phyloP scores from a whole-genome alignment of 2,797 vertebrate species.

The Lepilemur ruficaudatus region DNA sequence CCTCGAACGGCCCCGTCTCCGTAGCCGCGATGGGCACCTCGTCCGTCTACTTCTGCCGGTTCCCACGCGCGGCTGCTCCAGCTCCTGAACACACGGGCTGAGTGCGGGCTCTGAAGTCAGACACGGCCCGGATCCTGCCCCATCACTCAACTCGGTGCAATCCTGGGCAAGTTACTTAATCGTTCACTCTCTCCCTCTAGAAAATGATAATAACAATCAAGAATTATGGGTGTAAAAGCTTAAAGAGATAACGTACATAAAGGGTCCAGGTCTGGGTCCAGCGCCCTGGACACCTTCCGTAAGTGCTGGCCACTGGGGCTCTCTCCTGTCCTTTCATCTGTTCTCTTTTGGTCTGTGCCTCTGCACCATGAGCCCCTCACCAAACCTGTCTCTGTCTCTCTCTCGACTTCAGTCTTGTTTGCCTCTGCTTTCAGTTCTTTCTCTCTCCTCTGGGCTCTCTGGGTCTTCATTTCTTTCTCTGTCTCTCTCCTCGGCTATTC shows the following conservation, averaged over 20 bases:
- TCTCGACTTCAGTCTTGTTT: not conserved
- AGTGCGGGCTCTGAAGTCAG: not conserved
- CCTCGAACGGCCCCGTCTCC: not conserved
- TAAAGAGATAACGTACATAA: not conserved
- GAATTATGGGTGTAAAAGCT: not conserved
- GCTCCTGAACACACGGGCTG: too few species aligned
- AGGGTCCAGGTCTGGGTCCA: rapidly evolving
- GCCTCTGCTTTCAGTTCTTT: not conserved
- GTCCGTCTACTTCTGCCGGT: not conserved
- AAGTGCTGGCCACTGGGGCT: not conserved
- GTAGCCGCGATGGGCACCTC: rapidly evolving
- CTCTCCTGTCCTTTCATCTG: not conserved
- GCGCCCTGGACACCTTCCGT: not conserved
- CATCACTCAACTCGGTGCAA: rapidly evolving
- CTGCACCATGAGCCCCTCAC: too few species aligned
- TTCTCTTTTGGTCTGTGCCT: not conserved
- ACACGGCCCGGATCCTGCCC: not conserved
- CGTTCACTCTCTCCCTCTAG: not conserved
- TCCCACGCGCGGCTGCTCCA: not conserved
- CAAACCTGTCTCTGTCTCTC: not conserved
- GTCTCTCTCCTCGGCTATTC: not conserved
- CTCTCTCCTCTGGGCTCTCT: not conserved
- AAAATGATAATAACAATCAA: not conserved
- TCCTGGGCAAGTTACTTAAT: not conserved
- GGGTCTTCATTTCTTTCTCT: not conserved